phyloP scores from a whole-genome alignment of 2,113 vertebrate genomes.

The Oncorhynchus keta region DNA sequence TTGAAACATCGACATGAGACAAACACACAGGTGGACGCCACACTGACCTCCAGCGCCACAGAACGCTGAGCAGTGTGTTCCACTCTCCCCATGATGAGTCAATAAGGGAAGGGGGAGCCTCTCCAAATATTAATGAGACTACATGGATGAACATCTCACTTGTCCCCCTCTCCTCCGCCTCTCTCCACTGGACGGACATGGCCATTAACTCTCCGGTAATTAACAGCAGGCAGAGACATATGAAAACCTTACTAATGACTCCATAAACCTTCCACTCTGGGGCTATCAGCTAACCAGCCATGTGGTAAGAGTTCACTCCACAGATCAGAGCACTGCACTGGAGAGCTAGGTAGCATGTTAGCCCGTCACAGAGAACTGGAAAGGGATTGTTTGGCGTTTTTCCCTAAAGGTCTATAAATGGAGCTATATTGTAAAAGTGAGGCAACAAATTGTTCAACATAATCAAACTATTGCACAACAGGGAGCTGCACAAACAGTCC shows the following conservation, averaged over 20 bases:
- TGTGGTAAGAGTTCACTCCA: slow-evolving; percentile 47
- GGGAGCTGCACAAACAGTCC: not conserved
- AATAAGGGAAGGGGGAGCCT: not conserved
- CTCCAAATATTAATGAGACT: slow-evolving; percentile 39
- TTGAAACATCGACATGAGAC: not conserved
- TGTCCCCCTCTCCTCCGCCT: slow-evolving; percentile 9
- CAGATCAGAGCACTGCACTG: slow-evolving; percentile 3
- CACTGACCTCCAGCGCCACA: slow-evolving; percentile 4
- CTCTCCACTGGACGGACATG: slow-evolving; percentile 26
- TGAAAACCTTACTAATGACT: slow-evolving; percentile 60
- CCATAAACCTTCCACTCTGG: slow-evolving; percentile 52
- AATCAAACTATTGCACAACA: slow-evolving; percentile 12
- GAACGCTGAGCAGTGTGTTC: not conserved
- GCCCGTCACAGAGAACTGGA: slow-evolving; percentile 27
- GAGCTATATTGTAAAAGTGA: not conserved
- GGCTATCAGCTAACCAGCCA: slow-evolving; percentile 50
- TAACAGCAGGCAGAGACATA: slow-evolving; percentile 57
- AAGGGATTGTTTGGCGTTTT: slow-evolving; percentile 27
- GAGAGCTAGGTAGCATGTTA: slow-evolving; percentile 27
- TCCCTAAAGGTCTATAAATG: slow-evolving; percentile 24
- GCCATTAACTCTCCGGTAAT: slow-evolving; percentile 48
- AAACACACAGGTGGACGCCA: slow-evolving; percentile 9
- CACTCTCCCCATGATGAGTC: not conserved
- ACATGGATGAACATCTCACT: slow-evolving; percentile 8
- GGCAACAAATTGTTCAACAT: not conserved